Evolutionary conservation across 2,888 invertebrate species (phyloP), one percentile per base, ranked within the genome.

Genomic region (Mesorhabditis sp.): DNA sequence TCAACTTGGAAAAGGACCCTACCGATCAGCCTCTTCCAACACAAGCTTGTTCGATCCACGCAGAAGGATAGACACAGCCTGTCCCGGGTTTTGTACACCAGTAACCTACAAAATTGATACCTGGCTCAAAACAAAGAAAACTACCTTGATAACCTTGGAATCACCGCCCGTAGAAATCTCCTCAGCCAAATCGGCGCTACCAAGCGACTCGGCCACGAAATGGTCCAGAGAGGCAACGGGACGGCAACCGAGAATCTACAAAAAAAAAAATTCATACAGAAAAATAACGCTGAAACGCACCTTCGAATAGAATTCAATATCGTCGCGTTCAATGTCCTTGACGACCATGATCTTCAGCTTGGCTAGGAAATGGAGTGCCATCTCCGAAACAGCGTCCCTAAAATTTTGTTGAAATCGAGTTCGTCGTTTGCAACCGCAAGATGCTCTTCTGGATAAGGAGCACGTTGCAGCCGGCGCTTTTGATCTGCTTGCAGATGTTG

Each of bases 141-240:
- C 62, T 82, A 91, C 91, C 90, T 95, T 95, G 45, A 96, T 93
- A 87, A 94, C 92, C 87, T 94, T 93, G 76, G 87, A 87, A 61
- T 91, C 92, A 70, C 91, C 91, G 70, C 94, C 93, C 76, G 94
- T 92, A 80, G 91, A 90, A 44, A 96, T 90, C 88, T 97, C 96
- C 87, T 98, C 96, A 4, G 93, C 95, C 66, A 95, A 88, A 81
- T 98, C 97, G 5, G 97, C 97, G 75, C 89, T 90, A 6, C 93
- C 93, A 44, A 98, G 89, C 87, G 93, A 92, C 85, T 98, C 97
- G 15, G 95, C 89, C 0, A 91, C 90, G 87, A 98, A 98, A 87
- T 98, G 98, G 88, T 98, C 98, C 74, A 97, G 89, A n/a, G 95
- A 95, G 4, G 98, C 98, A 81, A 98, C 94, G 0, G 98, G 98